Base-by-base conservation (phyloP, 2,888 invertebrate genomes). In the Scaptomyza flava region DNA sequence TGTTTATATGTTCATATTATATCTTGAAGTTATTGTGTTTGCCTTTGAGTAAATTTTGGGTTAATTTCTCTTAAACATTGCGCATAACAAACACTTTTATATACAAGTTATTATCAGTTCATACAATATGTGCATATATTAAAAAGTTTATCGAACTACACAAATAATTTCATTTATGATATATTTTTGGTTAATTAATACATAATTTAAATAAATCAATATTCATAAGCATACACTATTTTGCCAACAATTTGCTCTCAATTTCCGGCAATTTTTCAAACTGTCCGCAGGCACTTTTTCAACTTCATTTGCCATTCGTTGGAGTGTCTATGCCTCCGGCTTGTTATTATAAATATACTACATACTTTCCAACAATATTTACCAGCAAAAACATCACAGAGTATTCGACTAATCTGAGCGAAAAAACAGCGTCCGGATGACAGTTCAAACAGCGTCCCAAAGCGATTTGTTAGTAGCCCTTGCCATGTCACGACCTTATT, bases 301-400 rank as follows among this genome's bases (percentile, higher is more conserved):
- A 33, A 66, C n/a, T n/a, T 46, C 20, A 54, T 50, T 47, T 20
- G n/a, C 12, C 38, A 50, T 53, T 77, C 9, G 38, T 38, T 38
- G 50, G 62, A 43, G 33, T 63, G 52, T 66, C 56, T 53, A 45
- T 36, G 78, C 68, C 68, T 33, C 47, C 11, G 48, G 72, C 54
- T 48, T 59, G 59, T 51, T 72, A 81, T 85, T 81, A 84, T 68
- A 78, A 74, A 79, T 72, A 27, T 5, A 71, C 74, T 68, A 27
- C 27, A 27, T 27, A 78, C 61, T 78, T 67, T 60, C 51, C 42
- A 59, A 27, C 53, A 60, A 43, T 62, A 61, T 74, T 84, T 78
- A 62, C 63, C 46, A 60, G 64, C 41, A 56, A 4, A 81, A 74
- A 87, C 82, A 78, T 65, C 67, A 72, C 58, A 72, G 64, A 60